These are phyloP conservation scores for Ennomos erosarius DNA, from an alignment of 2,888 invertebrate genomes.

Conservation along the genomic window DNA sequence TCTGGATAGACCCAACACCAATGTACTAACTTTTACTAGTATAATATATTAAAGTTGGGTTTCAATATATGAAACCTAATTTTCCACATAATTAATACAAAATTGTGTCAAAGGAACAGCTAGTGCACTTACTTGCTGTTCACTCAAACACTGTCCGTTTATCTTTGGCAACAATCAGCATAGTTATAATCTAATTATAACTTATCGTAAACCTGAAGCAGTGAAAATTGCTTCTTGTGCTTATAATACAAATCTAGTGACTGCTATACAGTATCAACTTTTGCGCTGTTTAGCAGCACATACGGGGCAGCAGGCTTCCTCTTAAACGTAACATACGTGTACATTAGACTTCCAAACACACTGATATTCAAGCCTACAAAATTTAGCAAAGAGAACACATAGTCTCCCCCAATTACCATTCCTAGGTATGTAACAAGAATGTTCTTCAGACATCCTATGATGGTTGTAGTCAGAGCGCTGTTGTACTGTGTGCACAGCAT, in stretches of 20 bases:
- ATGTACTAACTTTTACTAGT: too few relatives aligned
- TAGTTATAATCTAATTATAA: constrained; percentile 48
- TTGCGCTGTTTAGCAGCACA: constrained; percentile 60
- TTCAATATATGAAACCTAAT: too few relatives aligned
- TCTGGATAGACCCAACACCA: too few relatives aligned
- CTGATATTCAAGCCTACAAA: constrained; percentile 98
- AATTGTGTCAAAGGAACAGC: background rate
- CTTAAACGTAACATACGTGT: constrained; percentile 94
- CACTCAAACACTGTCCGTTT: constrained; percentile 42
- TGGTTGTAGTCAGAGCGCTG: constrained; percentile 99
- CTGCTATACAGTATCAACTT: constrained; percentile 74
- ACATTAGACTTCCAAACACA: constrained; percentile 93
- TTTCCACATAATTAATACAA: background rate
- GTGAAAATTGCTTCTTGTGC: constrained; percentile 48
- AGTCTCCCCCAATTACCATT: constrained; percentile 99
- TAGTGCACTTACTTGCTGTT: background rate
- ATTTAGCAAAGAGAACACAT: constrained; percentile 96
- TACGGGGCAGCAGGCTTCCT: constrained; percentile 79
- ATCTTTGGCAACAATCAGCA: constrained; percentile 70
- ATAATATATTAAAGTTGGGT: too few relatives aligned
- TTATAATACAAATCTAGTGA: constrained; percentile 21
- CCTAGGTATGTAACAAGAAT: constrained; percentile 98
- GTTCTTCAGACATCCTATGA: constrained; percentile 99
- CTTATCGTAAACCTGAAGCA: constrained; percentile 47
- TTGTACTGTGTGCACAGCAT: constrained; percentile 98